These are phyloP conservation scores for Ibidorhyncha struthersii DNA, from an alignment of 2,113 vertebrate genomes.

Conservation along the genomic window DNA sequence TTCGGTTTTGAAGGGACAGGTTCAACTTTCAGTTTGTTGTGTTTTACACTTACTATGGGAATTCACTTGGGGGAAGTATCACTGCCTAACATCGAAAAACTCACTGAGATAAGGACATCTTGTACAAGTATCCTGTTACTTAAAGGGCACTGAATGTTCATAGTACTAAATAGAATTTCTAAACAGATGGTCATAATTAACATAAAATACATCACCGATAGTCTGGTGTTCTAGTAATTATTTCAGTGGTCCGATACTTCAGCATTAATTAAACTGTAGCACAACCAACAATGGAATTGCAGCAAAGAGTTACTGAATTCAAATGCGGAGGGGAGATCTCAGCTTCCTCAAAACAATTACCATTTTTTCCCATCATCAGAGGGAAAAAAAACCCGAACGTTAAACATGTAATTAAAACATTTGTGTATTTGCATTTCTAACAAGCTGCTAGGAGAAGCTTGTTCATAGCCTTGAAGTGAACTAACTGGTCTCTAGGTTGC, in stretches of 20 bases:
- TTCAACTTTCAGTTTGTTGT: background rate
- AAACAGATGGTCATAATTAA: slow-evolving; percentile 64
- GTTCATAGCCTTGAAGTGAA: slow-evolving; percentile 22
- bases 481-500: slow-evolving; percentile 43
- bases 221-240: slow-evolving; percentile 51
- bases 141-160: slow-evolving; percentile 39
- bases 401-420: background rate
- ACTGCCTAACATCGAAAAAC: slow-evolving; percentile 4
- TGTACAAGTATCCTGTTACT: slow-evolving; percentile 47
- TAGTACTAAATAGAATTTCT: slow-evolving; percentile 48
- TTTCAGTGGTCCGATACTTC: slow-evolving; percentile 26
- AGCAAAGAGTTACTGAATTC: background rate
- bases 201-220: slow-evolving; percentile 51
- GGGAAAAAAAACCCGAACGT: background rate
- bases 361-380: background rate
- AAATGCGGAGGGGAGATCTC: background rate
- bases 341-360: background rate
- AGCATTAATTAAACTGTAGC: slow-evolving; percentile 18
- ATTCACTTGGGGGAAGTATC: background rate
- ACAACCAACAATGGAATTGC: background rate
- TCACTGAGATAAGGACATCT: slow-evolving; percentile 27
- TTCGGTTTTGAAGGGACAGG: background rate
- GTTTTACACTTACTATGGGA: background rate
- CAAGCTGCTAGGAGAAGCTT: background rate
- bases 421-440: slow-evolving; percentile 3